Conservation (phyloP, 2,113 vertebrate genomes). For the Paracanthobrama guichenoti region DNA sequence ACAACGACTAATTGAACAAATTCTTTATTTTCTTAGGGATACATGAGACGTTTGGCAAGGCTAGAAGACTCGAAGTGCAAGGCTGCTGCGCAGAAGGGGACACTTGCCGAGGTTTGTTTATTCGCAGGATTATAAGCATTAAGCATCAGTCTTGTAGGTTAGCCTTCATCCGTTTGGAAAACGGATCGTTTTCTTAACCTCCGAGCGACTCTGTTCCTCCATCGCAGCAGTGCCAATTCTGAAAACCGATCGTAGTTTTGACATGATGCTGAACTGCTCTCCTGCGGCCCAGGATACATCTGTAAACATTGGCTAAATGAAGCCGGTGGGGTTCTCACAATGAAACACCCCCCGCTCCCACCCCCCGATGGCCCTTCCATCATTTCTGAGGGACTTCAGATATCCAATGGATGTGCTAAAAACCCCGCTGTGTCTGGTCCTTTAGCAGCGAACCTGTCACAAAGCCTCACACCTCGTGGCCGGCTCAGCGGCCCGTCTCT, state of each 20-base stretch:
- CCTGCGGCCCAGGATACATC: slow-evolving; percentile 44
- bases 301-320: slow-evolving; percentile 57
- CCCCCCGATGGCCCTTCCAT: slow-evolving; percentile 30
- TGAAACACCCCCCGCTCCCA: slow-evolving; percentile 15
- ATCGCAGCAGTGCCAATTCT: slow-evolving; percentile 8
- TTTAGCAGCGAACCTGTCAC: slow-evolving; percentile 60
- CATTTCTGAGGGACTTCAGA: slow-evolving; percentile 55
- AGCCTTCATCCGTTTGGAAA: slow-evolving; percentile 33
- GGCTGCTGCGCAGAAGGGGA: slow-evolving; percentile 54
- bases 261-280: slow-evolving; percentile 46
- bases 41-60: slow-evolving; percentile 66
- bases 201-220: slow-evolving; percentile 34
- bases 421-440: slow-evolving; percentile 59
- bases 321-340: slow-evolving; percentile 48
- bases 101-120: slow-evolving; percentile 57
- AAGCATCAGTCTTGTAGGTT: slow-evolving; percentile 45
- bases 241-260: slow-evolving; percentile 50
- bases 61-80: slow-evolving; percentile 60
- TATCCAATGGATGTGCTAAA: slow-evolving; percentile 61
- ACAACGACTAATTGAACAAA: slow-evolving; percentile 67
- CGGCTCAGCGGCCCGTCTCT: slow-evolving; percentile 52
- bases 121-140: slow-evolving; percentile 55
- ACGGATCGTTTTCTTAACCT: slow-evolving; percentile 55
- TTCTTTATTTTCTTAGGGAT: slow-evolving; percentile 73
- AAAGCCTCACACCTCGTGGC: slow-evolving; percentile 63